Evolutionary conservation across 2,797 vertebrate genomes (phyloP).

Genomic region (Poeciliopsis gracilis): DNA sequence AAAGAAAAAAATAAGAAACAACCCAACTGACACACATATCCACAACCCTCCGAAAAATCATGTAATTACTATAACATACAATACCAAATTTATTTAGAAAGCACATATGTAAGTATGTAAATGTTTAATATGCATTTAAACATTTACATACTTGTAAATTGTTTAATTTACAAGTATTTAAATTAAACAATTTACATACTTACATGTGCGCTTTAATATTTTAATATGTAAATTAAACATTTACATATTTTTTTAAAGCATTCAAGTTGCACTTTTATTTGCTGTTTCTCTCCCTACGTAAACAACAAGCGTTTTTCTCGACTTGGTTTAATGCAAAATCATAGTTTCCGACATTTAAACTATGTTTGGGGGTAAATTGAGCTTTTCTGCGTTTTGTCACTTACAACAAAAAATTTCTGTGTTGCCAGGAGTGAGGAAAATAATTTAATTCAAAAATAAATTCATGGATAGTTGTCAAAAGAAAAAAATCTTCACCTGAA

Average conservation of each 20-base stretch:
- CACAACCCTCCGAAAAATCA: not conserved
- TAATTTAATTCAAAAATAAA: not conserved
- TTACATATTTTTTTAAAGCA: not conserved
- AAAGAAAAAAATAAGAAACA: too few species aligned
- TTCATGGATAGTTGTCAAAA: not conserved
- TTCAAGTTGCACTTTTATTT: not conserved
- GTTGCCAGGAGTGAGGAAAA: not conserved
- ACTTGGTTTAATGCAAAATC: not conserved
- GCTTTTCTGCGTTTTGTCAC: not conserved
- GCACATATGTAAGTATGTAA: too few species aligned
- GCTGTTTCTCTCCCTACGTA: not conserved
- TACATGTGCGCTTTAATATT: too few species aligned
- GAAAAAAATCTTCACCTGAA: not conserved
- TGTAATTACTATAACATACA: too few species aligned
- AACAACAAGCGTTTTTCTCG: not conserved
- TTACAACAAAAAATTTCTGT: not conserved
- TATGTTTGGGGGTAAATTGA: not conserved
- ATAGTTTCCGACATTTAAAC: not conserved
- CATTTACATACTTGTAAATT: too few species aligned
- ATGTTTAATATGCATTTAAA: too few species aligned
- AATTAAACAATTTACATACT: too few species aligned
- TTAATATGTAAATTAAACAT: not conserved
- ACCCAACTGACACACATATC: not conserved
- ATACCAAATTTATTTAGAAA: too few species aligned
- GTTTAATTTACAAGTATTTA: too few species aligned